These are phyloP conservation scores for Plebejus anna DNA, from an alignment of 2,888 invertebrate genomes.

Conservation along the genomic window DNA sequence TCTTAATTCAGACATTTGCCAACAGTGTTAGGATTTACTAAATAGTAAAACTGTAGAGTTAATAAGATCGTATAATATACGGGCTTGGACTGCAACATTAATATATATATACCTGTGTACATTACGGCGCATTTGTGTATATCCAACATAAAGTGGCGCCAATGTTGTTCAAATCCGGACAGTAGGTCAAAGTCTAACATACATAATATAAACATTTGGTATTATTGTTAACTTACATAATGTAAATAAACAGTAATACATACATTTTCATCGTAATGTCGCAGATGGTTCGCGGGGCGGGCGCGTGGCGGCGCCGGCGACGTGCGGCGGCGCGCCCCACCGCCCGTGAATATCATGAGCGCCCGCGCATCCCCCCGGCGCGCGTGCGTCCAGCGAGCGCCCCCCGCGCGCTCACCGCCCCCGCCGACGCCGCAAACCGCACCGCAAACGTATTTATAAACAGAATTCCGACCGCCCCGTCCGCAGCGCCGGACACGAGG, in stretches of 20 bases:
- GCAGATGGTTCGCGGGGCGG: constrained; percentile 50
- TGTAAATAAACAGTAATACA: constrained; percentile 42
- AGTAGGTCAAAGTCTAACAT: too few species aligned
- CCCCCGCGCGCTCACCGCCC: constrained; percentile 37
- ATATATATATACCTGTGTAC: too few species aligned
- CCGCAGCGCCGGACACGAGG: constrained; percentile 68
- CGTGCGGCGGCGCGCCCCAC: constrained; percentile 74
- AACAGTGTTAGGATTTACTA: too few species aligned
- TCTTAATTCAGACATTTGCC: too few species aligned
- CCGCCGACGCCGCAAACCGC: constrained; percentile 34
- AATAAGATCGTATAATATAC: too few species aligned
- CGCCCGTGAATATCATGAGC: constrained; percentile 78
- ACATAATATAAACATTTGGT: too few species aligned
- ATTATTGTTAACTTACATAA: neutral
- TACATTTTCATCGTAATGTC: constrained; percentile 60
- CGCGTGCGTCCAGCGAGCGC: constrained; percentile 36
- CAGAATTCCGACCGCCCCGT: constrained; percentile 68
- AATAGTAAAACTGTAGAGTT: too few species aligned
- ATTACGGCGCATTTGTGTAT: too few species aligned
- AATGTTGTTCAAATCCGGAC: too few species aligned
- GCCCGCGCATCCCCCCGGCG: constrained; percentile 50
- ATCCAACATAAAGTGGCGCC: too few species aligned
- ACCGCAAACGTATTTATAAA: constrained; percentile 66
- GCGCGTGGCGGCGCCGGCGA: constrained; percentile 63
- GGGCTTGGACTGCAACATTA: too few species aligned